Conservation (phyloP, 2,888 invertebrate species). For the Drosophila demipolita region DNA sequence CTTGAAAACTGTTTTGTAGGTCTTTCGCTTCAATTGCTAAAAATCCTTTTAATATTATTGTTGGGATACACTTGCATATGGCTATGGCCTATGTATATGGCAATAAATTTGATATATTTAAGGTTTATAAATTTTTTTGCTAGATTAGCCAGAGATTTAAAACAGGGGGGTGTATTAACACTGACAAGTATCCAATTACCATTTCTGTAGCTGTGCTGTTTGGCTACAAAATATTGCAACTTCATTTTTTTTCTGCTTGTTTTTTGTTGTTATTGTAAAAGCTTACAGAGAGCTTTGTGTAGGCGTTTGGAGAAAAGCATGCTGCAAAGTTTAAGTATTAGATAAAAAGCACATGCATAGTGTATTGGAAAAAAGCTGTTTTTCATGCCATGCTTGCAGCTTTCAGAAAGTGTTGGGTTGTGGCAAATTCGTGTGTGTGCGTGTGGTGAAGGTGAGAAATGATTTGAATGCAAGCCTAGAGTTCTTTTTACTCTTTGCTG, state of each 20-base stretch:
- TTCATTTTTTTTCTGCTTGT: background rate
- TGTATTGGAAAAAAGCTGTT: constrained; percentile 13
- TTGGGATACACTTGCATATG: background rate
- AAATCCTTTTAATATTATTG: background rate
- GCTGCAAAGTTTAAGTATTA: constrained; percentile 9
- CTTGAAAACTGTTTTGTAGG: background rate
- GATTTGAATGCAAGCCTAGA: constrained; percentile 6
- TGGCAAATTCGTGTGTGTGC: constrained; percentile 1
- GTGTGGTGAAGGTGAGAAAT: constrained; percentile 16
- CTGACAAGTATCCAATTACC: background rate
- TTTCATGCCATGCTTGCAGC: constrained; percentile 29
- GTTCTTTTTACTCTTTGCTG: background rate
- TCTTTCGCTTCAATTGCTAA: background rate
- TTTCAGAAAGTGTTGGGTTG: background rate
- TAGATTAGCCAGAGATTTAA: background rate
- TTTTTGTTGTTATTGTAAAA: background rate
- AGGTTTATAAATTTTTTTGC: background rate
- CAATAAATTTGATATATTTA: background rate
- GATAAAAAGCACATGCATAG: constrained; percentile 38
- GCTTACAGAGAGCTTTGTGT: background rate
- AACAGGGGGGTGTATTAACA: background rate
- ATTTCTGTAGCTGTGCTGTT: too few relatives aligned
- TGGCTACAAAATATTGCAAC: background rate
- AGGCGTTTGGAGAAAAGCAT: constrained; percentile 5
- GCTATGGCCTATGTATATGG: background rate